Evolutionary conservation across 37 sponge, comb jelly and placozoan species (phyloP).

Genomic region (Aphrocallistes beatrix): DNA sequence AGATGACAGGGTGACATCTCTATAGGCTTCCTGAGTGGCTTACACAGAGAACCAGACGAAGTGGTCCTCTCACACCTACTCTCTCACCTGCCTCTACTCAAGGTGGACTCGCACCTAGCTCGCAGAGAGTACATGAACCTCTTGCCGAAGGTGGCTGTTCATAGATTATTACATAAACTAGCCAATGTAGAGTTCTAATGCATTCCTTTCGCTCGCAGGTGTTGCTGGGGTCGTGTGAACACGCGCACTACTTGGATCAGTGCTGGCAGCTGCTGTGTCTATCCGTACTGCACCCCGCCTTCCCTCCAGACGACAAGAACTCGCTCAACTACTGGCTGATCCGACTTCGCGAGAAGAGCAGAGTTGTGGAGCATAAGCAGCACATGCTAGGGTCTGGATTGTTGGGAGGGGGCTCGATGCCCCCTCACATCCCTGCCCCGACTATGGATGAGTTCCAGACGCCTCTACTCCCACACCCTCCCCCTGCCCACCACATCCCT

Average conservation of each 20-base stretch:
- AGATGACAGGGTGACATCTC: too few species aligned
- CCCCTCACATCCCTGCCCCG: neutral
- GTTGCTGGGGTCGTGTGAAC: constrained; percentile 49
- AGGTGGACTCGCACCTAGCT: constrained; percentile 54
- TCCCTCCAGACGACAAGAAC: constrained; percentile 61
- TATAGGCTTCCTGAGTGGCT: constrained; percentile 49
- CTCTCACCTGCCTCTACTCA: constrained; percentile 57
- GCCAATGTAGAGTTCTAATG: neutral
- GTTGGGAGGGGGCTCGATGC: neutral
- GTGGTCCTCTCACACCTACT: constrained; percentile 44
- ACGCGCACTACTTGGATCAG: constrained; percentile 48
- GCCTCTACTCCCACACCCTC: neutral
- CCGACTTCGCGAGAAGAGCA: constrained; percentile 50
- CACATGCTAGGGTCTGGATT: neutral
- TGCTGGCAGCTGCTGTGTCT: constrained; percentile 80
- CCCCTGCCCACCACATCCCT: neutral
- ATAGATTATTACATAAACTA: neutral
- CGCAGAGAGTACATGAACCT: constrained; percentile 69
- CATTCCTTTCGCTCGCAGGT: neutral
- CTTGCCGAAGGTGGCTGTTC: constrained; percentile 38
- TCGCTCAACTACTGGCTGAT: constrained; percentile 56
- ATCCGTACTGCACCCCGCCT: constrained; percentile 82
- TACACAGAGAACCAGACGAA: constrained; percentile 48
- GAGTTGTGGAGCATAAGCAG: constrained; percentile 23
- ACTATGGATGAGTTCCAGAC: neutral